phyloP scores from a whole-genome alignment of 2,797 vertebrate species.

The Chromobotia macracanthus region DNA sequence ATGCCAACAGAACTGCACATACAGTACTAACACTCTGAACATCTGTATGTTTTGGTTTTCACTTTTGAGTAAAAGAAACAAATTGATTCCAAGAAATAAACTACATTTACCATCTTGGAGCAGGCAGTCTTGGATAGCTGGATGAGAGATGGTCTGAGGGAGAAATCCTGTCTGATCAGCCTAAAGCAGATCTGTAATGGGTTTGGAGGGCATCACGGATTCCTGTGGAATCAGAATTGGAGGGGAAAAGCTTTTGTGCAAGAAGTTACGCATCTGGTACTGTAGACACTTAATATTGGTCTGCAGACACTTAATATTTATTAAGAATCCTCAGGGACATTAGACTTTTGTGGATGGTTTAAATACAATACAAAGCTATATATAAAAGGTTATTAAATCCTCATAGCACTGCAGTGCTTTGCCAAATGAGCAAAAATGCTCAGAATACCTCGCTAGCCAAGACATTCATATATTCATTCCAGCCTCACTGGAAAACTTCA shows the following conservation, averaged over 20 bases:
- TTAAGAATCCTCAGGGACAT: background rate
- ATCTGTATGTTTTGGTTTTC: no score
- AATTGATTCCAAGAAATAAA: no score
- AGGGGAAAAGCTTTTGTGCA: background rate
- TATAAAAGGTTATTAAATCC: slow-evolving; percentile 3
- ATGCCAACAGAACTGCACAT: no score
- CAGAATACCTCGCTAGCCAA: background rate
- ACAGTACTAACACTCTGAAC: no score
- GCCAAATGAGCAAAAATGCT: slow-evolving; percentile 6
- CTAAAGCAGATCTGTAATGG: background rate
- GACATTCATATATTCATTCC: background rate
- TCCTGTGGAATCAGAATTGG: background rate
- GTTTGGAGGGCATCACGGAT: background rate
- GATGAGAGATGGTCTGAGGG: no score
- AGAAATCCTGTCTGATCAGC: no score
- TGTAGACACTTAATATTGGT: no score
- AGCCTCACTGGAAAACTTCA: background rate
- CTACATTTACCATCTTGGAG: no score
- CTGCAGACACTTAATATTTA: no score
- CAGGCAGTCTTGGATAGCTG: no score
- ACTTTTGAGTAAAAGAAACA: no score
- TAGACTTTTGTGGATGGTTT: background rate
- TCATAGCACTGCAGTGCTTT: slow-evolving; percentile 1
- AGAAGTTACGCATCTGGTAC: background rate
- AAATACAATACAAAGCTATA: slow-evolving; percentile 5